Percentiles rank a stretch among this genome's conserved stretches.
Evolutionary conservation across 2,797 vertebrate species (phyloP).

Genomic region (Pangasius larnaudii): DNA sequence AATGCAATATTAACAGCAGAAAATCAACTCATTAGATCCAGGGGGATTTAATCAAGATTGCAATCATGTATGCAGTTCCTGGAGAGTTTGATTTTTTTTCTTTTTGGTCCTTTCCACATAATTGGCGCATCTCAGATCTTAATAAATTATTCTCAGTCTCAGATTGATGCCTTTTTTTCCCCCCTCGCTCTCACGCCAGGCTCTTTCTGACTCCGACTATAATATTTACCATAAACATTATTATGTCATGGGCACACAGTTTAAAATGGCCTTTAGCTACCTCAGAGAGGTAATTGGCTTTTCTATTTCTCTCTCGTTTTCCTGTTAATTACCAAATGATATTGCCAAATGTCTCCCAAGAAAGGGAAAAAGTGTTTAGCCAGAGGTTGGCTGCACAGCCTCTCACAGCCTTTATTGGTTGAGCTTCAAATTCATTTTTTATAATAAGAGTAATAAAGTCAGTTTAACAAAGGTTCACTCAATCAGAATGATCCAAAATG

Average conservation of each 20-base stretch:
- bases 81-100: slow-evolving; percentile 85
- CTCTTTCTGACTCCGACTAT: slow-evolving; percentile 81
- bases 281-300: slow-evolving; percentile 86
- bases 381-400: slow-evolving; percentile 70
- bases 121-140: slow-evolving; percentile 87
- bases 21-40: slow-evolving; percentile 99
- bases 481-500: slow-evolving; percentile 9
- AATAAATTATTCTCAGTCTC: slow-evolving; percentile 88
- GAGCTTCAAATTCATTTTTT: slow-evolving; percentile 8
- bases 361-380: slow-evolving; percentile 75
- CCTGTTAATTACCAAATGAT: slow-evolving; percentile 83
- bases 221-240: slow-evolving; percentile 92
- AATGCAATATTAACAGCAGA: slow-evolving; percentile 99
- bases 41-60: slow-evolving; percentile 99
- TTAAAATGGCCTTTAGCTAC: slow-evolving; percentile 91
- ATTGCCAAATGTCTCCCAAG: slow-evolving; percentile 78
- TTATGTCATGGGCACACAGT: slow-evolving; percentile 90
- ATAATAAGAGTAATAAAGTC: slow-evolving; percentile 30
- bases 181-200: slow-evolving; percentile 75
- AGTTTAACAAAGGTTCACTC: neutral
- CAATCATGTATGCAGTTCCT: slow-evolving; percentile 97
- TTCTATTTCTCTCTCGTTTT: slow-evolving; percentile 84
- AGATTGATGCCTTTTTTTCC: slow-evolving; percentile 81
- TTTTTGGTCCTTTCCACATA: slow-evolving; percentile 87
- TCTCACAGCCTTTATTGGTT: slow-evolving; percentile 63